Conservation (phyloP, 2,888 invertebrate species). For the Drosophila macrothrix region DNA sequence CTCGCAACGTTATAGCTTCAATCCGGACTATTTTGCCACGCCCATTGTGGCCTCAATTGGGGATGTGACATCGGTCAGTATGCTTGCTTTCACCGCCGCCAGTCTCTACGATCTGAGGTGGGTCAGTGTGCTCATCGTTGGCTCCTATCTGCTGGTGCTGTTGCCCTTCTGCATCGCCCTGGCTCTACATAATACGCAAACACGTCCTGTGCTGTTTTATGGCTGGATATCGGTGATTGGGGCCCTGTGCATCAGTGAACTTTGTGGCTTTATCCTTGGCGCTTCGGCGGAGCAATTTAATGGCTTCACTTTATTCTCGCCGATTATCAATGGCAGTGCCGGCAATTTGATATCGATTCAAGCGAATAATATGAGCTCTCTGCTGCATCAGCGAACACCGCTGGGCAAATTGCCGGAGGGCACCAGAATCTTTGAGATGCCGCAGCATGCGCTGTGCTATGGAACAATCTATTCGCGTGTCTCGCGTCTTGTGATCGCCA, state of each 20-base stretch:
- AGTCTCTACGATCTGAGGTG: conserved; percentile 23
- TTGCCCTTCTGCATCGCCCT: conserved; percentile 43
- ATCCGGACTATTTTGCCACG: conserved; percentile 62
- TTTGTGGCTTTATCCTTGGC: conserved; percentile 42
- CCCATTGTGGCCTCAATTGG: conserved; percentile 59
- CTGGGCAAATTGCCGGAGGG: conserved; percentile 41
- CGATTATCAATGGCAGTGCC: conserved; percentile 35
- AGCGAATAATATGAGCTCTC: conserved; percentile 40
- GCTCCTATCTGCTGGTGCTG: conserved; percentile 25
- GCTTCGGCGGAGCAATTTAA: conserved; percentile 18
- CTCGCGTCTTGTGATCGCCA: conserved; percentile 34
- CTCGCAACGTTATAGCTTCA: conserved; percentile 48
- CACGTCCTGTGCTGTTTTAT: conserved; percentile 16
- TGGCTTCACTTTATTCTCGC: conserved; percentile 43
- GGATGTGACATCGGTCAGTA: conserved; percentile 50
- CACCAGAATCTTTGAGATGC: conserved; percentile 27
- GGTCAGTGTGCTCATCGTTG: conserved; percentile 16
- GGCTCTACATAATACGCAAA: conserved; percentile 34
- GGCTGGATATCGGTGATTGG: conserved; percentile 51
- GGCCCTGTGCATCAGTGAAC: conserved; percentile 38
- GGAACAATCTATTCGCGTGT: conserved; percentile 50
- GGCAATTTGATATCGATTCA: conserved; percentile 40
- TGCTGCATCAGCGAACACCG: conserved; percentile 23
- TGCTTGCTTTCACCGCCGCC: conserved; percentile 49
- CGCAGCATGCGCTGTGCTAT: conserved; percentile 14